Evolutionary conservation across 2,113 vertebrate genomes (phyloP).

Genomic region (Tenebrosternarchus preto): DNA sequence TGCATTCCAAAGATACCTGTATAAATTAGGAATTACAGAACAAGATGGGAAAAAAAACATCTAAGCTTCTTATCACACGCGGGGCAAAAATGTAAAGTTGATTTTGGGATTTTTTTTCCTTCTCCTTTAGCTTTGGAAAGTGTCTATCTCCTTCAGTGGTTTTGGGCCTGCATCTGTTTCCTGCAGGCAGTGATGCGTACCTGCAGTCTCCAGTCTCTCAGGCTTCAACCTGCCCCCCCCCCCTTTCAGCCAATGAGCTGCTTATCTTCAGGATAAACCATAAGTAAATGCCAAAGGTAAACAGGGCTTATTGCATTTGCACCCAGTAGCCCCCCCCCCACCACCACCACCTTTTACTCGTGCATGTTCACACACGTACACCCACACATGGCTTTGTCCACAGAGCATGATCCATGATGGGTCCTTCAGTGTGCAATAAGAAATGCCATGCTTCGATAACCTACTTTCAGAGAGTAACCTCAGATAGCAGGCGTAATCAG

Average conservation of each 20-base stretch:
- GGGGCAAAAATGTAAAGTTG: not conserved
- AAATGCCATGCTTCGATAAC: conserved; percentile 46
- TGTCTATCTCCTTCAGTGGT: conserved; percentile 31
- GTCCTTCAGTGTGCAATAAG: conserved; percentile 34
- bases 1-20: conserved; percentile 35
- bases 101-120: not conserved
- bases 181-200: conserved; percentile 51
- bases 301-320: conserved; percentile 38
- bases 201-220: conserved; percentile 61
- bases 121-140: conserved; percentile 7
- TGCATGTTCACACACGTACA: conserved; percentile 37
- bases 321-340: not conserved
- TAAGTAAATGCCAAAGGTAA: conserved; percentile 53
- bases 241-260: conserved; percentile 42
- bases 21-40: conserved; percentile 26
- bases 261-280: conserved; percentile 54
- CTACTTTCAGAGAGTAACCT: conserved; percentile 39
- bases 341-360: not conserved
- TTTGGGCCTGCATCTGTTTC: conserved; percentile 69
- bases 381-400: conserved; percentile 21
- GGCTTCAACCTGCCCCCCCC: conserved; percentile 61
- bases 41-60: not conserved
- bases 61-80: conserved; percentile 6
- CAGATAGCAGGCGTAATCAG: conserved; percentile 40
- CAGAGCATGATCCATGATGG: conserved; percentile 21